Percentiles rank a stretch among this genome's conserved stretches.
Evolutionary conservation across 2,888 invertebrate species (phyloP).

Genomic region (Phyllotreta cruciferae): DNA sequence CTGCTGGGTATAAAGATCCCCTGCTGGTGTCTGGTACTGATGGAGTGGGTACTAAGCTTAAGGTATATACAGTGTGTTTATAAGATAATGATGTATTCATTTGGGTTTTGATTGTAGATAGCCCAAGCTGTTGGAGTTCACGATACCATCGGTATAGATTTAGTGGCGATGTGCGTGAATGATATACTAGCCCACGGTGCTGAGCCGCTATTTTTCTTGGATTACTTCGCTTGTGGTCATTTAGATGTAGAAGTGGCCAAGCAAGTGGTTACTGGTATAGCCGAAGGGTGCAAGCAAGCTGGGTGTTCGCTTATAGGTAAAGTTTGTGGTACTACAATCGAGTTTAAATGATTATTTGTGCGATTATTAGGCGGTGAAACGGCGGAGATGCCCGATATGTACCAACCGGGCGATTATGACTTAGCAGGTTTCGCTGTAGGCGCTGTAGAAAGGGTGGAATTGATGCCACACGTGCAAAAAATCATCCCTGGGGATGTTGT

Average conservation of each 20-base stretch:
- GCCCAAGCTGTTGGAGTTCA: conserved; percentile 81
- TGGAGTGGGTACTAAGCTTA: conserved; percentile 96
- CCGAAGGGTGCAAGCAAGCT: conserved; percentile 84
- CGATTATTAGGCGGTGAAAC: conserved; percentile 89
- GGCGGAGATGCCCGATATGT: conserved; percentile 97
- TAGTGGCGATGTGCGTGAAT: conserved; percentile 98
- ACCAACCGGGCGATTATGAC: conserved; percentile 87
- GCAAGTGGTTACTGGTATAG: conserved; percentile 84
- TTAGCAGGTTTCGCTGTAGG: conserved; percentile 96
- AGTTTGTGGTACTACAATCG: too few species aligned
- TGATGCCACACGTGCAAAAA: conserved; percentile 72
- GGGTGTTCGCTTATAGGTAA: conserved; percentile 89
- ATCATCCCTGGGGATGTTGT: conserved; percentile 80
- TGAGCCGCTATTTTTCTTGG: conserved; percentile 94
- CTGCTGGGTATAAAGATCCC: conserved; percentile 77
- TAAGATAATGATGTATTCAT: conserved; percentile 1
- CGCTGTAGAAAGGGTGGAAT: conserved; percentile 77
- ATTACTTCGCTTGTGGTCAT: conserved; percentile 93
- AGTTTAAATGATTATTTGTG: too few species aligned
- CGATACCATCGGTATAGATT: conserved; percentile 88
- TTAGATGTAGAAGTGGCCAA: conserved; percentile 79
- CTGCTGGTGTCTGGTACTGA: conserved; percentile 93
- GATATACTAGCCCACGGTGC: conserved; percentile 95
- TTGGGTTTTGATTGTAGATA: conserved; percentile 66
- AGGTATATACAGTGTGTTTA: conserved; percentile 63